Evolutionary conservation across 2,888 invertebrate species (phyloP).

Genomic region (Microctonus aethiopoides): DNA sequence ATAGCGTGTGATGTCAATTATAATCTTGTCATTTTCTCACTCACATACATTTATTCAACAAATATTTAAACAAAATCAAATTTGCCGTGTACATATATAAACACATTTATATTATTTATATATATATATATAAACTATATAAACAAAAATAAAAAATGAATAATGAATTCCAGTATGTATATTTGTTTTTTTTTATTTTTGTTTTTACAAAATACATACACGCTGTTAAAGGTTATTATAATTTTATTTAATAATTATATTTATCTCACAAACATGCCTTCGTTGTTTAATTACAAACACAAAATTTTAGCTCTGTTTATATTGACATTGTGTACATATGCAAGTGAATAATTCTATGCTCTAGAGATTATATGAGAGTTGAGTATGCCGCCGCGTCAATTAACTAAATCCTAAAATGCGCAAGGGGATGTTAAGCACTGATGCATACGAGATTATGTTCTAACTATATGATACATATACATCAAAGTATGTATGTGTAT

Average conservation of each 20-base stretch:
- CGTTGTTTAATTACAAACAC: background rate
- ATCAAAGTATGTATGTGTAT: background rate
- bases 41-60: background rate
- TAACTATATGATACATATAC: slow-evolving; percentile 12
- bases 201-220: no score
- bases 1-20: background rate
- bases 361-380: slow-evolving; percentile 5
- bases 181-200: no score
- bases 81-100: no score
- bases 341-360: slow-evolving; percentile 9
- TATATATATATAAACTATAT: no score
- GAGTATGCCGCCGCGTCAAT: slow-evolving; percentile 40
- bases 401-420: slow-evolving; percentile 49
- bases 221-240: no score
- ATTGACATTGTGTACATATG: background rate
- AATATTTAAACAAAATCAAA: no score
- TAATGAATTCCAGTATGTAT: no score
- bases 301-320: slow-evolving; percentile 2
- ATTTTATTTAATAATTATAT: background rate
- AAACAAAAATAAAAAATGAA: no score
- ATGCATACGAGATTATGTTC: slow-evolving; percentile 50
- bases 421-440: slow-evolving; percentile 47
- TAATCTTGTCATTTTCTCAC: background rate
- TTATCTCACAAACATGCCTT: background rate
- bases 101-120: no score